phyloP scores from a whole-genome alignment of 1,140 invertebrate genomes.

The Drosophila azteca region DNA sequence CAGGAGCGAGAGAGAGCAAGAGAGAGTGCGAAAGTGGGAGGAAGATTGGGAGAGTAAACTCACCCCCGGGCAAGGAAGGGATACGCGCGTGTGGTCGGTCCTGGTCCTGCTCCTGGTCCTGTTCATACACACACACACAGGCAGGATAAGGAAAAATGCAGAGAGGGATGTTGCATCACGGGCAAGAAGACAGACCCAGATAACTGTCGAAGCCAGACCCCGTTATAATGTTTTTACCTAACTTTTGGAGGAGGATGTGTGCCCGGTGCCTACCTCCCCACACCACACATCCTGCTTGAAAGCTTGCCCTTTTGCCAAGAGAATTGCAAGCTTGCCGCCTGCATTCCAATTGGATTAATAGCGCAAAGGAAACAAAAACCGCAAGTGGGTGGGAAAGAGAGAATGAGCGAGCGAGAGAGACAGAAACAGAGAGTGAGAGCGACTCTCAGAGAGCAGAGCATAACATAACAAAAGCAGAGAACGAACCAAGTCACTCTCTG shows the following conservation, averaged over 20 bases:
- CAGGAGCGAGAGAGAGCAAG: neutral
- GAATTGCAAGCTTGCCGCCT: conserved; percentile 51
- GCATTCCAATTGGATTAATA: conserved; percentile 78
- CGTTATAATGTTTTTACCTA: neutral
- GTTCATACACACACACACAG: conserved; percentile 76
- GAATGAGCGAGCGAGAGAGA: conserved; percentile 17
- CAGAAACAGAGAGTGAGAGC: conserved; percentile 2
- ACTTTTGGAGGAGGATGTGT: neutral
- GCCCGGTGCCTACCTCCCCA: neutral
- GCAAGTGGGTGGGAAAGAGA: conserved; percentile 54
- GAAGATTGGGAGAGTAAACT: conserved; percentile 46
- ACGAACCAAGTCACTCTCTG: neutral
- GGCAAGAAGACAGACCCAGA: neutral
- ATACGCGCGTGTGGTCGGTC: conserved; percentile 8
- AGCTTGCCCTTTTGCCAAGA: neutral
- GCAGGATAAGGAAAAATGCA: conserved; percentile 59
- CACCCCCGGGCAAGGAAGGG: conserved; percentile 51
- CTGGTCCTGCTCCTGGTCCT: neutral
- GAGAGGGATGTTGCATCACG: conserved; percentile 46
- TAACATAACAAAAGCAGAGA: conserved; percentile 11
- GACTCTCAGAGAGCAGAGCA: conserved; percentile 24
- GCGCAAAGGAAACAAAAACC: conserved; percentile 40
- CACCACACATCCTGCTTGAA: too few relatives aligned
- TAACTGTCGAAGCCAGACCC: neutral
- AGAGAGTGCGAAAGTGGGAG: conserved; percentile 16